phyloP scores from a whole-genome alignment of 1,140 invertebrate genomes.

The Atta colombica region DNA sequence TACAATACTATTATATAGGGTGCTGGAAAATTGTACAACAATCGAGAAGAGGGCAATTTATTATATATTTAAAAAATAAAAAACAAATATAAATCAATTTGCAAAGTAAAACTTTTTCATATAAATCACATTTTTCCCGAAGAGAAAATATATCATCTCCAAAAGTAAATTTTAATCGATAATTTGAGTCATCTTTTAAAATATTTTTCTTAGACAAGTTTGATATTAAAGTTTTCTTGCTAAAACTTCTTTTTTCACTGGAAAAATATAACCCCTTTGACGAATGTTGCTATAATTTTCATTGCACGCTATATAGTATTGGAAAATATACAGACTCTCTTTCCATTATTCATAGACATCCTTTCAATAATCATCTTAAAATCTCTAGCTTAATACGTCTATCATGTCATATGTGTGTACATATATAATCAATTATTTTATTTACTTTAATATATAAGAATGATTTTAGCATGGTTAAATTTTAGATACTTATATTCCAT shows the following conservation, averaged over 20 bases:
- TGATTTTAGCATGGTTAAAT: slow-evolving; percentile 26
- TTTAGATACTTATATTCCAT: background rate
- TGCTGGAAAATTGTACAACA: slow-evolving; percentile 37
- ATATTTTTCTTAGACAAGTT: background rate
- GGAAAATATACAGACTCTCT: slow-evolving; percentile 36
- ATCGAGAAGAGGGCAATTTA: slow-evolving; percentile 20
- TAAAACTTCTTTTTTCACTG: background rate
- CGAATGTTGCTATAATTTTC: slow-evolving; percentile 42
- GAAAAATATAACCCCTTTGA: slow-evolving; percentile 14
- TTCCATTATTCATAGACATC: slow-evolving; percentile 22
- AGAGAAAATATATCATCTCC: background rate
- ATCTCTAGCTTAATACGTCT: slow-evolving; percentile 29
- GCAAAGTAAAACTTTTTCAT: background rate
- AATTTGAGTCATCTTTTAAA: background rate
- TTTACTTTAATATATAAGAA: slow-evolving; percentile 56
- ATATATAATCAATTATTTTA: slow-evolving; percentile 36
- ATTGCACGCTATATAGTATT: slow-evolving; percentile 36
- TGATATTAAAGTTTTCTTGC: slow-evolving; percentile 1
- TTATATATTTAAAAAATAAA: background rate
- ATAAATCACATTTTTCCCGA: background rate
- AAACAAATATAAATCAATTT: background rate
- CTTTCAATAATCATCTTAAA: slow-evolving; percentile 33
- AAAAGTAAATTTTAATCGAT: background rate
- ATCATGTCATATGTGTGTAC: slow-evolving; percentile 23
- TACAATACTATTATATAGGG: slow-evolving; percentile 48